A percentile compares a stretch with the other conserved stretches of the same genome.
Conservation (phyloP, 1,140 invertebrate genomes). For the Bombus consobrinus region DNA sequence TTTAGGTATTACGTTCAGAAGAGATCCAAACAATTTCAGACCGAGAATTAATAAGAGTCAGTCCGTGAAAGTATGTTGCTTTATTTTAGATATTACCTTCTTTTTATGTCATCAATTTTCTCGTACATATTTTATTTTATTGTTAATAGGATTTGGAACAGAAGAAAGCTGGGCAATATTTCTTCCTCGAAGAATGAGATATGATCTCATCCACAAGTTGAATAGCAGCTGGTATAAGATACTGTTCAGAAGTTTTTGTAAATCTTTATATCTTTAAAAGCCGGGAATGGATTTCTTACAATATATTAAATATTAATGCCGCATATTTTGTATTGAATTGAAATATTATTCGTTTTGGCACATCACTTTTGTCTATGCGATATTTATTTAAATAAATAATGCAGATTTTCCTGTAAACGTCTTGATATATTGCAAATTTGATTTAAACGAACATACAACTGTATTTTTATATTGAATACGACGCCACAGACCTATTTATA, state of each 20-base stretch:
- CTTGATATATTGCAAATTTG: slow-evolving; percentile 5
- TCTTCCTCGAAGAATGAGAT: slow-evolving; percentile 97
- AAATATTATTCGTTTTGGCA: slow-evolving; percentile 25
- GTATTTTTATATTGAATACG: slow-evolving; percentile 38
- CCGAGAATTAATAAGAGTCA: slow-evolving; percentile 98
- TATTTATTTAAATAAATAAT: slow-evolving; percentile 37
- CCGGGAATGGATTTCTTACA: slow-evolving; percentile 44
- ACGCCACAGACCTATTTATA: slow-evolving; percentile 3
- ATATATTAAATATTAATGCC: slow-evolving; percentile 27
- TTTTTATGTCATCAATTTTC: slow-evolving; percentile 9
- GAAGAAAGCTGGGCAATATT: slow-evolving; percentile 98
- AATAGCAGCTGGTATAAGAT: slow-evolving; percentile 50
- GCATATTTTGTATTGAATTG: slow-evolving; percentile 18
- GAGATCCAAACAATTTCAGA: slow-evolving; percentile 99
- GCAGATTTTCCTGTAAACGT: background rate
- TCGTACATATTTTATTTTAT: slow-evolving; percentile 37
- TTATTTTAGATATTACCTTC: background rate
- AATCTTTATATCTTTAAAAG: slow-evolving; percentile 65
- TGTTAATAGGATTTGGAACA: slow-evolving; percentile 95
- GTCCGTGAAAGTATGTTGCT: slow-evolving; percentile 92
- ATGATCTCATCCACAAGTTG: slow-evolving; percentile 24
- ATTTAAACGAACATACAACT: background rate
- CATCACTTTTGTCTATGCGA: slow-evolving; percentile 8
- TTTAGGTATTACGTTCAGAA: slow-evolving; percentile 98
- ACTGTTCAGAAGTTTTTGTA: slow-evolving; percentile 54